Percentiles rank a stretch among this genome's conserved stretches.
Conservation (phyloP, 2,888 invertebrate species). For the Sarcophaga carnaria region DNA sequence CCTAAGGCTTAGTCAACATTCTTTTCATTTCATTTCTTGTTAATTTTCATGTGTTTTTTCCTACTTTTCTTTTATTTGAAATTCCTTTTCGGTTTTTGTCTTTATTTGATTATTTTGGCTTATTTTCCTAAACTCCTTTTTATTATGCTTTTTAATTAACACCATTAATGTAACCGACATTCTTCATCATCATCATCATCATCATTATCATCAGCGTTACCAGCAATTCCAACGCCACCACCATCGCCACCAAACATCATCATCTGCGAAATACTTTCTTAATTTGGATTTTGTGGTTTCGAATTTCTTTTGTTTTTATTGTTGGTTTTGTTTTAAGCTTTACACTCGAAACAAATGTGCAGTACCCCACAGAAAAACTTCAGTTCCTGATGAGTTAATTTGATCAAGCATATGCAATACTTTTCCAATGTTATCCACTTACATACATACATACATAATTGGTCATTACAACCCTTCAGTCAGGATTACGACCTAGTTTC, state of each 20-base stretch:
- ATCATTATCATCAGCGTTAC: not conserved
- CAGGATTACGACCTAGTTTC: too few relatives aligned
- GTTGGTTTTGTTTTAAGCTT: too few relatives aligned
- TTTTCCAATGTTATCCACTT: too few relatives aligned
- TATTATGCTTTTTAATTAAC: conserved; percentile 30
- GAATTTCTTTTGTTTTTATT: not conserved
- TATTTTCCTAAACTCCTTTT: not conserved
- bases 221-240: not conserved
- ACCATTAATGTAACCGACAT: conserved; percentile 9
- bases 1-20: conserved; percentile 40
- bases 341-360: not conserved
- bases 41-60: conserved; percentile 39
- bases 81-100: conserved; percentile 9
- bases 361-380: too few relatives aligned
- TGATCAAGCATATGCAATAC: too few relatives aligned
- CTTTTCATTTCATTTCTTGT: conserved; percentile 4
- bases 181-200: not conserved
- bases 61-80: conserved; percentile 33
- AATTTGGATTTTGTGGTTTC: conserved; percentile 23
- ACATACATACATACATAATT: too few relatives aligned
- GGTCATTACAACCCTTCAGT: too few relatives aligned
- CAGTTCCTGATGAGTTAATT: too few relatives aligned
- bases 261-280: conserved; percentile 7
- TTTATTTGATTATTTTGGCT: conserved; percentile 1
- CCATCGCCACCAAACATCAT: not conserved